Conservation (phyloP, 2,888 invertebrate species). For the Syrista parreyssii region DNA sequence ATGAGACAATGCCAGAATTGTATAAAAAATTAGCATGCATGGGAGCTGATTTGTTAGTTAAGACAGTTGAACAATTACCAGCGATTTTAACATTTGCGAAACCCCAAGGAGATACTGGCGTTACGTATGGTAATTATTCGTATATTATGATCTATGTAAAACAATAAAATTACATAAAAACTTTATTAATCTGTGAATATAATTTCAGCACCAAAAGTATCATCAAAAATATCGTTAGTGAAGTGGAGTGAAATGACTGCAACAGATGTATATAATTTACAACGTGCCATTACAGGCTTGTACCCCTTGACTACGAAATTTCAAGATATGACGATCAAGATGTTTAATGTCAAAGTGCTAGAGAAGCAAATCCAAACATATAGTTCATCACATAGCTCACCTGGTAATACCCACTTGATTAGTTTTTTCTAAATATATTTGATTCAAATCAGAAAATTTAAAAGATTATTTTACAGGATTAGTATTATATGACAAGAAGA, state of each 20-base stretch:
- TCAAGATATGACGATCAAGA: slow-evolving; percentile 72
- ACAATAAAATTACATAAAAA: slow-evolving; percentile 17
- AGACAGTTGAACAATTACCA: slow-evolving; percentile 73
- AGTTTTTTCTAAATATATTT: slow-evolving; percentile 33
- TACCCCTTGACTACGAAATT: slow-evolving; percentile 74
- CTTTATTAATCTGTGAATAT: slow-evolving; percentile 18
- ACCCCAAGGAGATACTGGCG: slow-evolving; percentile 72
- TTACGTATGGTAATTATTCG: slow-evolving; percentile 75
- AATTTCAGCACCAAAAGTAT: slow-evolving; percentile 80
- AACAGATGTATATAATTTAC: slow-evolving; percentile 75
- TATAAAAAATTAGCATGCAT: slow-evolving; percentile 73
- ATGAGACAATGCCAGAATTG: slow-evolving; percentile 76
- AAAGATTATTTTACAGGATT: slow-evolving; percentile 67
- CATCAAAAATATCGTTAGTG: slow-evolving; percentile 71
- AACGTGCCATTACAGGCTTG: slow-evolving; percentile 76
- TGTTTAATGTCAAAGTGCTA: slow-evolving; percentile 70
- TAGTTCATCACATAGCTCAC: slow-evolving; percentile 27
- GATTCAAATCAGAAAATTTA: slow-evolving; percentile 3
- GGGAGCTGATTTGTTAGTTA: slow-evolving; percentile 76
- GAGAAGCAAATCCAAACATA: slow-evolving; percentile 32
- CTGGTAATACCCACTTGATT: slow-evolving; percentile 45
- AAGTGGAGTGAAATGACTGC: slow-evolving; percentile 77
- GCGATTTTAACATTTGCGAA: slow-evolving; percentile 69
- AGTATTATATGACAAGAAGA: slow-evolving; percentile 71
- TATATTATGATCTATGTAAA: slow-evolving; percentile 15